These are phyloP conservation scores for Epizoanthus fatuus DNA, from an alignment of 92 coral and sea anemone genomes.

Conservation along the genomic window DNA sequence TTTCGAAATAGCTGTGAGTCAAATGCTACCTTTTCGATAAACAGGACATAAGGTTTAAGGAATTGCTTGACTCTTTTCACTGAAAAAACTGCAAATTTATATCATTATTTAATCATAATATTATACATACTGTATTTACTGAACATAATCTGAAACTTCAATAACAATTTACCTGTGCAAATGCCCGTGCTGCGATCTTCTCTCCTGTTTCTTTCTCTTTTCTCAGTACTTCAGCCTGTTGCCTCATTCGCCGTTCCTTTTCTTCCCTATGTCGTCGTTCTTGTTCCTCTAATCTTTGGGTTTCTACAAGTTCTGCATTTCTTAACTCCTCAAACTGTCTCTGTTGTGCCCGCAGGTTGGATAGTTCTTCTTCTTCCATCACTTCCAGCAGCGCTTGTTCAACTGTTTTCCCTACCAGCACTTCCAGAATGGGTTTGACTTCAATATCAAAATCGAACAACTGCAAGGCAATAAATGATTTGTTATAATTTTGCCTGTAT, in stretches of 20 bases:
- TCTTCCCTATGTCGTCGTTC: conserved; percentile 98
- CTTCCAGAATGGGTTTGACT: conserved; percentile 97
- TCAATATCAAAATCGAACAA: conserved; percentile 95
- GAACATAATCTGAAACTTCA: neutral
- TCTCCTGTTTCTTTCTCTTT: conserved; percentile 98
- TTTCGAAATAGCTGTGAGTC: no score
- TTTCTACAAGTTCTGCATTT: conserved; percentile 98
- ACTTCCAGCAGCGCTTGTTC: conserved; percentile 97
- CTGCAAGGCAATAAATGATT: conserved; percentile 35
- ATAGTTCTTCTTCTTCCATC: conserved; percentile 97
- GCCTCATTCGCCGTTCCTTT: conserved; percentile 96
- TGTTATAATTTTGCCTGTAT: no score
- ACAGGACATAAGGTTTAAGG: no score
- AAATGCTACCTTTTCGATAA: no score
- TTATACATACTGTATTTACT: no score
- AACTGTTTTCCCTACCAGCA: conserved; percentile 95
- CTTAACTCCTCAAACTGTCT: conserved; percentile 93
- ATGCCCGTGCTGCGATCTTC: conserved; percentile 99
- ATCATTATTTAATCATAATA: no score
- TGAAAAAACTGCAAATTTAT: no score
- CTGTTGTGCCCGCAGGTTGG: conserved; percentile 98
- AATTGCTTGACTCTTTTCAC: no score
- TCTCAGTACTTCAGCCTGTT: conserved; percentile 93
- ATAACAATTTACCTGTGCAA: conserved; percentile 87
- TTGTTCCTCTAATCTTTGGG: conserved; percentile 98